A percentile compares a stretch with the other conserved stretches of the same genome.
Conservation (phyloP, 2,797 vertebrate genomes). For the Falco concolor region DNA sequence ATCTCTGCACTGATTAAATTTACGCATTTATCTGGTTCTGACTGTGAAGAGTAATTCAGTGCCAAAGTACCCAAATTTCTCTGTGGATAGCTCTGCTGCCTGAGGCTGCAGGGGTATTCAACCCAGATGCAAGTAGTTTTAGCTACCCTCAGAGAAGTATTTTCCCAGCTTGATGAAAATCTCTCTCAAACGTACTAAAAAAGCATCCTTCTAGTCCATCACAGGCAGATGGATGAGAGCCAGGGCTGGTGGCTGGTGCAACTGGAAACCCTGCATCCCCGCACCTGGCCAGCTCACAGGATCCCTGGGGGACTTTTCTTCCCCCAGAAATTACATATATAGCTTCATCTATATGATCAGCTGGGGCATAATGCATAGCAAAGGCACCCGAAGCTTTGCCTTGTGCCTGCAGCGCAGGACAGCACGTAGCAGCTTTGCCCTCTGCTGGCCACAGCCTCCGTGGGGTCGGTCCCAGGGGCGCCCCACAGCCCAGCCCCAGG, state of each 20-base stretch:
- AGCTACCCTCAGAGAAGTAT: neutral
- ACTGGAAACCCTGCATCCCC: neutral
- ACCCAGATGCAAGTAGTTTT: neutral
- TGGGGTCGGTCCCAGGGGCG: neutral
- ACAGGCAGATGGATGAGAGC: neutral
- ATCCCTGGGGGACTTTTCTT: neutral
- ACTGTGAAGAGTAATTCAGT: neutral
- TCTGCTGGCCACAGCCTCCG: neutral
- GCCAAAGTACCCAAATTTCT: neutral
- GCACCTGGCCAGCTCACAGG: neutral
- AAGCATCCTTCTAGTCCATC: neutral
- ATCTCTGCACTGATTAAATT: neutral
- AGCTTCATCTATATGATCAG: fast-evolving
- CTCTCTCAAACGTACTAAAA: neutral
- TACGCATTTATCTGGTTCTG: neutral
- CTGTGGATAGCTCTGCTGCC: neutral
- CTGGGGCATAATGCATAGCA: fast-evolving
- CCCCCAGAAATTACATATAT: fast-evolving
- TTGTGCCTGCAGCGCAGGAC: neutral
- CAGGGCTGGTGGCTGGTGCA: neutral
- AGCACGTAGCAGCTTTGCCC: constrained; percentile 21
- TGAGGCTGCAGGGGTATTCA: neutral
- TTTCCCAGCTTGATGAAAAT: neutral
- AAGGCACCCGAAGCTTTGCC: too few relatives aligned
- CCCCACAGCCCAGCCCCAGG: neutral